Percentiles rank a stretch among this genome's conserved stretches.
These are phyloP conservation scores for Caenorhabditis sp. DNA, from an alignment of 2,888 invertebrate species.

Conservation along the genomic window DNA sequence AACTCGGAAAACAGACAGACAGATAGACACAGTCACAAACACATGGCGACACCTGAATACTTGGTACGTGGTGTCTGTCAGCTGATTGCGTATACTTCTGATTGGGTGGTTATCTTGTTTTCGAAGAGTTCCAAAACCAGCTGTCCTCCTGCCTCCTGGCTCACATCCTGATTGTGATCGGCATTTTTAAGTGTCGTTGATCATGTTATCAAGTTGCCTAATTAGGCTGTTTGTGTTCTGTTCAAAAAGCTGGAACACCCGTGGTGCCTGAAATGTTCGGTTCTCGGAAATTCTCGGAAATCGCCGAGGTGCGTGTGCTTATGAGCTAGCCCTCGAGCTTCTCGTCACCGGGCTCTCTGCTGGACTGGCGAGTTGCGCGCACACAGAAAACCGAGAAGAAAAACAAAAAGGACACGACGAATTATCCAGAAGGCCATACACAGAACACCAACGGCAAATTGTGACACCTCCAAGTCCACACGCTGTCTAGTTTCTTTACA, in stretches of 20 bases:
- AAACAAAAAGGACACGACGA: slow-evolving; percentile 58
- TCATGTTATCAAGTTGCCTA: slow-evolving; percentile 15
- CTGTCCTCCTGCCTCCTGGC: neutral
- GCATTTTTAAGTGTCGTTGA: slow-evolving; percentile 11
- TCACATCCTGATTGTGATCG: neutral
- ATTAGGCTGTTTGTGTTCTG: slow-evolving; percentile 35
- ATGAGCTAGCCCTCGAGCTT: slow-evolving; percentile 32
- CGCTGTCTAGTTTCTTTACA: slow-evolving; percentile 19
- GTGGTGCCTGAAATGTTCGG: neutral
- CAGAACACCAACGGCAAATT: slow-evolving; percentile 47
- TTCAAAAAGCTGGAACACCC: neutral
- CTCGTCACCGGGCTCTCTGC: slow-evolving; percentile 38
- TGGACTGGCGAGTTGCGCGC: slow-evolving; percentile 16
- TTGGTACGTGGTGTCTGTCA: slow-evolving; percentile 17
- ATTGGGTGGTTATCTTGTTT: neutral
- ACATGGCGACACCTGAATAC: neutral
- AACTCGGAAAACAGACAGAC: neutral
- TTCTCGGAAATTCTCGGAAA: slow-evolving; percentile 42
- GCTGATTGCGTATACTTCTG: slow-evolving; percentile 44
- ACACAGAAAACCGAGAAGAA: slow-evolving; percentile 45
- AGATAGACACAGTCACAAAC: neutral
- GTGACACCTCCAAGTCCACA: slow-evolving; percentile 35
- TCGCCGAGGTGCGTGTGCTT: slow-evolving; percentile 24
- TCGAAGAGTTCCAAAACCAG: slow-evolving; percentile 6
- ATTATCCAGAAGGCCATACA: slow-evolving; percentile 62